phyloP scores from a whole-genome alignment of 2,113 vertebrate genomes.

The Dascyllus trimaculatus region DNA sequence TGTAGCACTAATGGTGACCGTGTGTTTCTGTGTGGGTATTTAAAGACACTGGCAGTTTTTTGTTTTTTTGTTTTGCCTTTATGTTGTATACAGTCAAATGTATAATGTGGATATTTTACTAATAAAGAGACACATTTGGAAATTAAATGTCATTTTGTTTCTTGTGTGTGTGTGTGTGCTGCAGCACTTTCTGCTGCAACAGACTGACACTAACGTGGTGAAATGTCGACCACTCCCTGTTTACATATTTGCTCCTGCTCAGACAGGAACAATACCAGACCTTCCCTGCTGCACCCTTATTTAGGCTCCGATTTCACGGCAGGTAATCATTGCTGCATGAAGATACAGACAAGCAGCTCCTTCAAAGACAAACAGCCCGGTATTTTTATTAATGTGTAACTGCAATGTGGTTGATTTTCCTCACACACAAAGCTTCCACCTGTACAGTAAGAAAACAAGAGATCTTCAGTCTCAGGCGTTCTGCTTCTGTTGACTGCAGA shows the following conservation, averaged over 20 bases:
- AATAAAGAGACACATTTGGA: conserved; percentile 69
- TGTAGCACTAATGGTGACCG: conserved; percentile 22
- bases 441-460: neutral
- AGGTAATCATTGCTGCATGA: conserved; percentile 15
- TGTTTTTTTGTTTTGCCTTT: conserved; percentile 9
- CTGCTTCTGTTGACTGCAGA: neutral
- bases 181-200: neutral
- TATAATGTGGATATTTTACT: conserved; percentile 55
- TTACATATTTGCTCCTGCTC: conserved; percentile 81
- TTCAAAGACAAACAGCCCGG: neutral
- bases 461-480: neutral
- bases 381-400: conserved; percentile 4
- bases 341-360: conserved; percentile 1
- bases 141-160: conserved; percentile 11
- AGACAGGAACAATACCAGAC: conserved; percentile 64
- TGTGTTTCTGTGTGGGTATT: conserved; percentile 24
- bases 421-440: neutral
- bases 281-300: conserved; percentile 54
- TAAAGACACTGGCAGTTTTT: conserved; percentile 1
- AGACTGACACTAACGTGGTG: conserved; percentile 11
- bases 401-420: neutral
- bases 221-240: conserved; percentile 65
- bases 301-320: conserved; percentile 9
- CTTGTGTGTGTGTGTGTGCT: neutral
- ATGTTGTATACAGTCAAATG: conserved; percentile 38